Evolutionary conservation across 2,797 vertebrate species (phyloP).

Genomic region (Liasis olivaceus): DNA sequence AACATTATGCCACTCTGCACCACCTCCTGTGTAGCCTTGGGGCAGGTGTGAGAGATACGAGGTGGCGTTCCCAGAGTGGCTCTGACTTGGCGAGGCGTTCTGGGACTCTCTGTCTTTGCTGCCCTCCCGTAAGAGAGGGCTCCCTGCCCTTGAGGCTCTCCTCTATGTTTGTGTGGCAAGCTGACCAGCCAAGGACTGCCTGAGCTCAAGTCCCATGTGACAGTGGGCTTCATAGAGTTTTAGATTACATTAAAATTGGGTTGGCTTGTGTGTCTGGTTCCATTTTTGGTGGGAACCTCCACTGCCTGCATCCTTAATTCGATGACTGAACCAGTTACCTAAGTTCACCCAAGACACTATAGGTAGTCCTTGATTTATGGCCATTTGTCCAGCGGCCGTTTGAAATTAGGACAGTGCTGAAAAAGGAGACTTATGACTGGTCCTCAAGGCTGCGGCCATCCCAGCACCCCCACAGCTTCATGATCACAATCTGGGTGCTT

Average conservation of each 20-base stretch:
- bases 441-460: too few species aligned
- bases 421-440: too few species aligned
- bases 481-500: too few species aligned
- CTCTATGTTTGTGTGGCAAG: neutral
- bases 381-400: too few species aligned
- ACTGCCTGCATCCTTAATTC: neutral
- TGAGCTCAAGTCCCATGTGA: neutral
- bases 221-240: neutral
- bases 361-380: too few species aligned
- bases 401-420: too few species aligned
- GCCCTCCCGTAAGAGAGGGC: neutral
- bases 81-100: neutral
- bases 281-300: neutral
- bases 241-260: neutral
- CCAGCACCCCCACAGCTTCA: too few species aligned
- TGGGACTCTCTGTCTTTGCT: neutral
- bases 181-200: neutral
- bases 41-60: neutral
- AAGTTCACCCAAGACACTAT: too few species aligned
- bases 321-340: neutral
- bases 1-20: neutral
- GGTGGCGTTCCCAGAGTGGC: neutral
- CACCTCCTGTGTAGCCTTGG: neutral
- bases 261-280: too few species aligned
- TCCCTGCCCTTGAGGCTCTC: neutral